Base-by-base conservation (phyloP, 1,140 invertebrate genomes). In the Pogonognathellus flavescens region DNA sequence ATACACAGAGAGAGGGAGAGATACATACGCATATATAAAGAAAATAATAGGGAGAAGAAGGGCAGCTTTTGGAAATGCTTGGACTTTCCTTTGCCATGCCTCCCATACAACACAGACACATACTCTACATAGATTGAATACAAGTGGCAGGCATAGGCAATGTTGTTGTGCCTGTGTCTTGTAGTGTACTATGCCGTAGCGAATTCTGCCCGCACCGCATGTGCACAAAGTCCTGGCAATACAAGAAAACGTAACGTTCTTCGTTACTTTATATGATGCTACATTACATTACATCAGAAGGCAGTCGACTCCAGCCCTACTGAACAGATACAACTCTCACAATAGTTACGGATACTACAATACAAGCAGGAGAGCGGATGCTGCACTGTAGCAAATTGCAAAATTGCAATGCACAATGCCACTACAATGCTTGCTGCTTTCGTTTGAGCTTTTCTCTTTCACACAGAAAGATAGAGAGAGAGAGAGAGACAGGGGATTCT, bases 221-320 rank as follows among this genome's bases (percentile, higher is more conserved):
- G 70, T 76, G 70, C 70, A 76, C 70, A 76, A 76, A n/a, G n/a
- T n/a, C n/a, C n/a, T n/a, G n/a, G 70, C 41, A 76, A 50, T 76
- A 76, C 25, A 49, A 76, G 31, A 18, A 76, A 76, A 76, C 31
- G 6, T 76, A 76, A 76, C 70, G 49, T 41, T 76, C 1, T 57
- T 41, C 70, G 70, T 76, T 76, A 76, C 41, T 49, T 76, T 41
- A 76, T 76, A 31, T 50, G 41, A 50, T 18, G 41, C 41, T 76
- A 31, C 31, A 76, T 76, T 76, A 49, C 31, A 50, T n/a, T 70
- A 70, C 20, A 70, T 70, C 66, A 41, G 22, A 70, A 31, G 22
- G 62, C 25, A 66, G 62, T 66, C 13, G 20, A 66, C 20, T 66
- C 20, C 62, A 25, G 62, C 22, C 25, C 22, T 1, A 66, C 18